Percentiles rank a stretch among this genome's conserved stretches.
phyloP scores from a whole-genome alignment of 2,888 invertebrate species.

The Pristionchus mayeri region DNA sequence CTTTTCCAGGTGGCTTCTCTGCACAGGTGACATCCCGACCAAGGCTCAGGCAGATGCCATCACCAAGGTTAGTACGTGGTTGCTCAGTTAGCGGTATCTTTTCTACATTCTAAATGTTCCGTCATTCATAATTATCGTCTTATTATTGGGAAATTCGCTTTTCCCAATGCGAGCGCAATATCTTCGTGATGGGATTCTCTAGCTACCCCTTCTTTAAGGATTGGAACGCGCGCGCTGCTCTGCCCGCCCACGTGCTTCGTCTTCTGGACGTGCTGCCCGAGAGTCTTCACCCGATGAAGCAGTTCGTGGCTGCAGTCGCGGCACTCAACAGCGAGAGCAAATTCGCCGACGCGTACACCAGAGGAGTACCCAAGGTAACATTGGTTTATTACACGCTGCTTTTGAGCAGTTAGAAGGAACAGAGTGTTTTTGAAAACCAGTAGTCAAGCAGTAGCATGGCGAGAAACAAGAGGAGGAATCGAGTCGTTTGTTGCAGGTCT shows the following conservation, averaged over 20 bases:
- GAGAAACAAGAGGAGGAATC: too few relatives aligned
- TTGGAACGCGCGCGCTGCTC: constrained; percentile 81
- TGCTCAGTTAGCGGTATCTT: too few relatives aligned
- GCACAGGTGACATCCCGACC: constrained; percentile 90
- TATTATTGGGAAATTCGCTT: too few relatives aligned
- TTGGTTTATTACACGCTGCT: too few relatives aligned
- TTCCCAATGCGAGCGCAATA: too few relatives aligned
- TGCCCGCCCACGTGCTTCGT: constrained; percentile 92
- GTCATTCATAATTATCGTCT: too few relatives aligned
- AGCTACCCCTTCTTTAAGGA: not conserved
- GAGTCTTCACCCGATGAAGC: constrained; percentile 93
- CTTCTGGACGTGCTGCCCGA: constrained; percentile 93
- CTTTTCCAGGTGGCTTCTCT: constrained; percentile 83
- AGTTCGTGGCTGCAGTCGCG: constrained; percentile 89
- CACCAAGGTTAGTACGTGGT: constrained; percentile 5
- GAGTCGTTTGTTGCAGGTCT: constrained; percentile 39
- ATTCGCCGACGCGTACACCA: constrained; percentile 91
- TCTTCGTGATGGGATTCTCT: too few relatives aligned
- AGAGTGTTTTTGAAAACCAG: too few relatives aligned
- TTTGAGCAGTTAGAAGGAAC: too few relatives aligned
- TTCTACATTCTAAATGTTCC: too few relatives aligned
- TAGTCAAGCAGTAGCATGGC: too few relatives aligned
- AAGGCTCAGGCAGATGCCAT: constrained; percentile 82
- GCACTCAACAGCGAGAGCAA: constrained; percentile 92
- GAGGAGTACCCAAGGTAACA: constrained; percentile 83